These are phyloP conservation scores for Coremacera marginata DNA, from an alignment of 2,888 invertebrate species.

Conservation along the genomic window DNA sequence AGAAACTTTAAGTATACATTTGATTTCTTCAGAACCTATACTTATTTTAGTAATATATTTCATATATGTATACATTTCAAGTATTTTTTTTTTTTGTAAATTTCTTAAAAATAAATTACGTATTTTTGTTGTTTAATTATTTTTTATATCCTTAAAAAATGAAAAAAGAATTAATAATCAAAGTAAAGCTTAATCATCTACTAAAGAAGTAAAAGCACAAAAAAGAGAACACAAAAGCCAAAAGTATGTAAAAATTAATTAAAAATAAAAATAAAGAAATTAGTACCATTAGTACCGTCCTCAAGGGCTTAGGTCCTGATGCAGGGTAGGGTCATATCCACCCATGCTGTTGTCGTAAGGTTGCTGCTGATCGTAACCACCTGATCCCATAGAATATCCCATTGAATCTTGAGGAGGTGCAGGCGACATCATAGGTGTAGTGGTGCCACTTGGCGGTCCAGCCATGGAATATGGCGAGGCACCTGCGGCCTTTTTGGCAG, in stretches of 20 bases:
- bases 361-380: conserved; percentile 90
- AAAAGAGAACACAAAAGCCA: conserved; percentile 31
- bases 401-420: conserved; percentile 93
- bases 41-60: conserved; percentile 46
- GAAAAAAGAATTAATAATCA: conserved; percentile 22
- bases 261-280: conserved; percentile 13
- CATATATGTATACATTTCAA: conserved; percentile 47
- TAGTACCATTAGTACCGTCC: conserved; percentile 56
- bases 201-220: conserved; percentile 3
- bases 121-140: conserved; percentile 46
- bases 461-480: conserved; percentile 91
- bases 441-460: conserved; percentile 88
- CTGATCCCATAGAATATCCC: conserved; percentile 93
- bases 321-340: conserved; percentile 89
- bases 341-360: conserved; percentile 91
- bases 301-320: conserved; percentile 84
- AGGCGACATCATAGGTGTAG: conserved; percentile 95
- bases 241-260: conserved; percentile 22
- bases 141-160: conserved; percentile 23
- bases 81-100: conserved; percentile 45
- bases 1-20: conserved; percentile 36
- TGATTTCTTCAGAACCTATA: conserved; percentile 44
- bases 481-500: conserved; percentile 97
- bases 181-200: conserved; percentile 5
- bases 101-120: conserved; percentile 48